Evolutionary conservation across 2,113 vertebrate species (phyloP).

Genomic region (human): GRCh38 chr3:83197501-83198000

Average conservation of each 20-base stretch:
- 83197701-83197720: neutral
- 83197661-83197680: neutral
- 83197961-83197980: neutral
- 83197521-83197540: neutral
- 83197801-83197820: neutral
- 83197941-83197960: neutral
- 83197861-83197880: neutral
- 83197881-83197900: neutral
- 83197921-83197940: neutral
- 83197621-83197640: neutral
- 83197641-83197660: neutral
- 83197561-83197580: neutral
- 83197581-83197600: neutral
- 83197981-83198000: too few species aligned
- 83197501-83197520: neutral
- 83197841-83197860: neutral
- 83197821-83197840: neutral
- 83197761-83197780: neutral
- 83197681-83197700: neutral
- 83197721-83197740: neutral
- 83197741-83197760: neutral
- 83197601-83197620: neutral
- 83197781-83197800: neutral
- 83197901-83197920: neutral
- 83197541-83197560: rapidly evolving